Conservation (phyloP, 2,888 invertebrate genomes). For the Epirrhoe alternata region DNA sequence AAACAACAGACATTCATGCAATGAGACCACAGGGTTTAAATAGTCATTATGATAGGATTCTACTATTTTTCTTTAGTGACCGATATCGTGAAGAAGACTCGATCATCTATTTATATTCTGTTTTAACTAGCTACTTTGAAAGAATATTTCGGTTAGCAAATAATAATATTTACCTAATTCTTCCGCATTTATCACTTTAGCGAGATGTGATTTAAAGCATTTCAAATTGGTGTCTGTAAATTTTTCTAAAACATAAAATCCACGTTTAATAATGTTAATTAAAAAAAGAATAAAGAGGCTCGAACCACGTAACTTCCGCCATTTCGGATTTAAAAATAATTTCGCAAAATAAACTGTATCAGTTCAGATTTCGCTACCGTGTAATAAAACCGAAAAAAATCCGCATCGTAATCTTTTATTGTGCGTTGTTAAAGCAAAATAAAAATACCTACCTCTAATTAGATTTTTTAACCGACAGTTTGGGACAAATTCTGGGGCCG, state of each 20-base stretch:
- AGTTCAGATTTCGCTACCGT: conserved; percentile 42
- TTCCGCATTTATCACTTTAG: too few relatives aligned
- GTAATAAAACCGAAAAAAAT: conserved; percentile 41
- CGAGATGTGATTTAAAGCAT: not conserved
- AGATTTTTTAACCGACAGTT: conserved; percentile 54
- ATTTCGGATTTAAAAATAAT: conserved; percentile 19
- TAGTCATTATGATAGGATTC: too few relatives aligned
- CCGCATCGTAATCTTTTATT: conserved; percentile 42
- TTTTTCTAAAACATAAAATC: not conserved
- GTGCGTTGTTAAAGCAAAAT: conserved; percentile 45
- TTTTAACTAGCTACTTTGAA: too few relatives aligned
- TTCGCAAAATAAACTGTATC: conserved; percentile 20
- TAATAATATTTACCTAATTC: too few relatives aligned
- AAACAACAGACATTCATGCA: too few relatives aligned
- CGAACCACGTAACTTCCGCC: conserved; percentile 17
- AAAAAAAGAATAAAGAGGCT: not conserved
- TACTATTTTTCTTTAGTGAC: too few relatives aligned
- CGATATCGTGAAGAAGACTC: too few relatives aligned
- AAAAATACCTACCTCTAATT: conserved; percentile 52
- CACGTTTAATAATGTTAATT: not conserved
- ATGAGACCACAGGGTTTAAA: too few relatives aligned
- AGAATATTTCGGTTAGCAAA: too few relatives aligned
- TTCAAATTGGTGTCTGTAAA: not conserved
- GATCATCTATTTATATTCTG: too few relatives aligned
- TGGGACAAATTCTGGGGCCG: conserved; percentile 56